Percentiles rank a stretch among this genome's conserved stretches.
Evolutionary conservation across 2,113 vertebrate genomes (phyloP).

Genomic region (Zapornia atra): DNA sequence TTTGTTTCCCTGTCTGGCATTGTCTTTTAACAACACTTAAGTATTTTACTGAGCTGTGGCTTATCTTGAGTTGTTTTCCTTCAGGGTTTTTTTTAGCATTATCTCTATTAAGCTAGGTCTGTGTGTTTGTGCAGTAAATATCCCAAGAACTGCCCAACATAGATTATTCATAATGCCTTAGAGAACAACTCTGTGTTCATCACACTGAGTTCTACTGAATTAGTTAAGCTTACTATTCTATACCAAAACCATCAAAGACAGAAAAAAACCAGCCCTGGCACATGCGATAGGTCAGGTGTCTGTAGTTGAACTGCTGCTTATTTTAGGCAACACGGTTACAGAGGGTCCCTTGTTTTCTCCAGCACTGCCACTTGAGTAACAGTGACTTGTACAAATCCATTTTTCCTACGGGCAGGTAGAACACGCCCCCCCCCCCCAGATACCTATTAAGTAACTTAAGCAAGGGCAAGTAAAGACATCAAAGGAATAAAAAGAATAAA

Average conservation of each 20-base stretch:
- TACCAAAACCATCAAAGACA: neutral
- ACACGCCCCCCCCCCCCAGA: neutral
- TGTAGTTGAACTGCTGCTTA: neutral
- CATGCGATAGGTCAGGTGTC: neutral
- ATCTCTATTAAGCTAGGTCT: neutral
- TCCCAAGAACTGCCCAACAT: neutral
- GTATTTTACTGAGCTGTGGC: neutral
- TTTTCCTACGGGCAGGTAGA: neutral
- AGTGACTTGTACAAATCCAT: neutral
- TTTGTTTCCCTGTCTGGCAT: neutral
- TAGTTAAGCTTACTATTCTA: neutral
- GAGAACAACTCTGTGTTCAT: neutral
- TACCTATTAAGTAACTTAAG: neutral
- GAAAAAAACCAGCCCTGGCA: neutral
- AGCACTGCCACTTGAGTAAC: neutral
- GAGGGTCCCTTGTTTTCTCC: neutral
- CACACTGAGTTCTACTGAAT: neutral
- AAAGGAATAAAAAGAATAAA: neutral
- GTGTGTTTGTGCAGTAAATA: neutral
- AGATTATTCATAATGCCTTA: neutral
- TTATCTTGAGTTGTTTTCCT: neutral
- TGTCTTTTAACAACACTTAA: neutral
- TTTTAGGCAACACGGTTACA: neutral
- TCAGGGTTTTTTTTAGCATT: neutral
- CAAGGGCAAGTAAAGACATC: neutral